These are phyloP conservation scores for Lacerta agilis DNA, from an alignment of 2,797 vertebrate genomes.

Conservation along the genomic window DNA sequence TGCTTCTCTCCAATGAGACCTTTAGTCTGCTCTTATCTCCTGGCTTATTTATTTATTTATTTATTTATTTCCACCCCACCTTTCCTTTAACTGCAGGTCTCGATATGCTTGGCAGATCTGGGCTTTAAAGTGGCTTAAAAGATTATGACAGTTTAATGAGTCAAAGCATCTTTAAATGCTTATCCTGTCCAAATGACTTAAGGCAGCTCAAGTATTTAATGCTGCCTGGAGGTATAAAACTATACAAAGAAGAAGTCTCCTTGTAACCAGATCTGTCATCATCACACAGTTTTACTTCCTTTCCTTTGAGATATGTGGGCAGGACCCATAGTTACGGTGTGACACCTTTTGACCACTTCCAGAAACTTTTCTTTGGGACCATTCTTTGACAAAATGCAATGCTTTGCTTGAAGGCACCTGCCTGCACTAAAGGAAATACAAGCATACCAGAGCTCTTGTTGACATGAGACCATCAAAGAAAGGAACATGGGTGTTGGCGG, in stretches of 20 bases:
- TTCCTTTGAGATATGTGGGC: neutral
- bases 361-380: neutral
- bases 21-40: neutral
- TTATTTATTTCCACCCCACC: fast-evolving
- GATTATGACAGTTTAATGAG: neutral
- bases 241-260: neutral
- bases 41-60: neutral
- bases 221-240: neutral
- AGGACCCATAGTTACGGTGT: neutral
- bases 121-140: conserved; percentile 20
- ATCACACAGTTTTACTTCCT: neutral
- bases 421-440: neutral
- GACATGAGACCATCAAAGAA: neutral
- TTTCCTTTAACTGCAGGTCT: neutral
- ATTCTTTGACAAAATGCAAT: neutral
- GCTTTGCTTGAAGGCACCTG: neutral
- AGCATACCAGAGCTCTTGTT: neutral
- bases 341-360: too few species aligned
- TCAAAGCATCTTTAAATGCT: neutral
- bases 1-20: neutral
- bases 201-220: conserved; percentile 12
- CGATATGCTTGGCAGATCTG: neutral
- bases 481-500: neutral
- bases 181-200: conserved; percentile 8
- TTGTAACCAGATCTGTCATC: neutral